Percentiles rank a stretch among this genome's conserved stretches.
Evolutionary conservation across 2,888 invertebrate species (phyloP).

Genomic region (Neoitamus cyanurus): DNA sequence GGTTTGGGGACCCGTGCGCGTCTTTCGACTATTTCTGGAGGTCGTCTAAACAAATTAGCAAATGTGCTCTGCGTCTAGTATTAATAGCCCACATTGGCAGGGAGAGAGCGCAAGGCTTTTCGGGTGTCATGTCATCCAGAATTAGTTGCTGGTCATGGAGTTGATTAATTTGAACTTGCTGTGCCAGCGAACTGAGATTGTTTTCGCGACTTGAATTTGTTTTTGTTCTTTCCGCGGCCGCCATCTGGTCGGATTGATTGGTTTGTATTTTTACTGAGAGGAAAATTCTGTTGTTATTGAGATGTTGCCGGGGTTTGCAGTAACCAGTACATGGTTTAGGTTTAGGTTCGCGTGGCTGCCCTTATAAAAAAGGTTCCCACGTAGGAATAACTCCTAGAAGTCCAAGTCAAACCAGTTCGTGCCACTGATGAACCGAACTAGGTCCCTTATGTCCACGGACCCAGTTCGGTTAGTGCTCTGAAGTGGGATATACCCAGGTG

Average conservation of each 20-base stretch:
- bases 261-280: neutral
- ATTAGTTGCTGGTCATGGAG: neutral
- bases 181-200: neutral
- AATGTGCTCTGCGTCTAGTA: neutral
- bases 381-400: too few species aligned
- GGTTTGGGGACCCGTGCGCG: neutral
- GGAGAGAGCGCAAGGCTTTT: neutral
- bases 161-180: neutral
- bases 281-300: too few species aligned
- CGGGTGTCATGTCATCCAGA: neutral
- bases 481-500: too few species aligned
- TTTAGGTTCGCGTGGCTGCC: too few species aligned
- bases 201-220: neutral
- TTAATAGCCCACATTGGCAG: neutral
- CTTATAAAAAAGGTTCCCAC: too few species aligned
- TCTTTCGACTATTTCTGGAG: neutral
- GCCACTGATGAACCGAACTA: too few species aligned
- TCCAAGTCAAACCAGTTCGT: too few species aligned
- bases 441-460: too few species aligned
- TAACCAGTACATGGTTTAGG: too few species aligned
- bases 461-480: too few species aligned
- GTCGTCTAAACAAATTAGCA: slow-evolving; percentile 5
- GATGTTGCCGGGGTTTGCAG: too few species aligned
- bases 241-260: neutral
- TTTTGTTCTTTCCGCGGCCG: neutral